Evolutionary conservation across 2,797 vertebrate species (phyloP), one percentile per base, ranked within the genome.

Genomic region (Gymnothorax javanicus): DNA sequence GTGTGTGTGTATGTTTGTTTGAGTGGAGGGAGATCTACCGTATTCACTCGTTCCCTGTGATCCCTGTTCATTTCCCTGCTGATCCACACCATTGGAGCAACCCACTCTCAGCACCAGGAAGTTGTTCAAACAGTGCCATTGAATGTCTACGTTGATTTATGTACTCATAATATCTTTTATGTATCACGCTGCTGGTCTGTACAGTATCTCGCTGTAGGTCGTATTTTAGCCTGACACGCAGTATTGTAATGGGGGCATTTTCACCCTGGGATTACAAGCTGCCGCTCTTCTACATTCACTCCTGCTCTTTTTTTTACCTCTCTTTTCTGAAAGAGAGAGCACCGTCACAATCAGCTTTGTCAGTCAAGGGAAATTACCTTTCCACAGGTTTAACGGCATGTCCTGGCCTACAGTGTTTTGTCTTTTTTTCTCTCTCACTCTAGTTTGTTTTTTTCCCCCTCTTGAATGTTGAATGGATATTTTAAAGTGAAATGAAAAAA

Each of bases 231-330:
- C 77, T 93, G 85, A 93, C 91, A 90, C 95, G 95, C 95, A 90
- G 92, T 93, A 93, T 93, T 93, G 91, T 95, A 95, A 96, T 95
- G 90, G 94, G 94, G 94, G 93, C 92, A 92, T 93, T 92, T 93
- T 90, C 88, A 91, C 91, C 87, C 87, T 85, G 4, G 87, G 88
- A 89, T 89, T 52, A 87, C 90, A 86, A 87, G 86, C 0, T 7
- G 7, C 7, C 71, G 87, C 85, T 86, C 83, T 85, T 56, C 33
- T 1, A 43, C 33, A 43, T 43, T 43, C 2, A 9, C 23, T 0
- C 11, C 5, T 71, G 7, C 25, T 12, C 25, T 27, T 69, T 69
- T 69, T 71, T 27, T 27, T 11, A 11, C 86, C 86, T 92, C 88
- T 89, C 89, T 77, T 77, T 84, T 87, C 88, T 82, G 73, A 59